Base-by-base conservation (phyloP, 2,113 vertebrate genomes). In the Heteronetta atricapilla region DNA sequence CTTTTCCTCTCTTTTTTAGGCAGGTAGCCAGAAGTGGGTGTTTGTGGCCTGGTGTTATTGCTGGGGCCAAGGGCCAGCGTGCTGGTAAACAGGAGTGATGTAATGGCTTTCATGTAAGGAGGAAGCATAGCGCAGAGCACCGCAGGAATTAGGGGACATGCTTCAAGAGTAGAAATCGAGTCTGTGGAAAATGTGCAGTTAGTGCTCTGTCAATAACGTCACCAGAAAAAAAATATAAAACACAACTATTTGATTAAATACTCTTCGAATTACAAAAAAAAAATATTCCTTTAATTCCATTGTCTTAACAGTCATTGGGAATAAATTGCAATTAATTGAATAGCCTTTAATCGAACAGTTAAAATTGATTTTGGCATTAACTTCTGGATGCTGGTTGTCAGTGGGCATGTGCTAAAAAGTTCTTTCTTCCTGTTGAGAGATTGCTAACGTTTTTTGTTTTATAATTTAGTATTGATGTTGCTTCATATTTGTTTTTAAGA, bases 401-500 rank as follows among this genome's bases (percentile, higher is more conserved):
- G 40, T 88, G 86, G 74, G 26, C 79, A 82, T 58, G 36, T 28
- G 15, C 75, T 82, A 81, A 81, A 77, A 81, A 26, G 56, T 18
- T n/a, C 19, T 70, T 66, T 91, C 73, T 92, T 93, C 68, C 86
- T 88, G 63, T 77, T 74, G 78, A 82, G 82, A 92, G 77, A 90
- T 68, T 3, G 9, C 42, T 76, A 53, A 48, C 12, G 3, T 48
- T 74, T 74, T 40, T 76, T 53, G 90, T 77, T 68, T 69, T 80
- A 60, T 72, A 82, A 81, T 96, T 95, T 95, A 92, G 14, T 90
- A 79, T 73, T 88, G 90, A 66, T 82, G 78, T 93, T 92, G 64
- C 84, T 97, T 97, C 93, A 81, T 95, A 83, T 96, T 89, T 97
- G 75, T 84, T 97, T 97, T 95, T 93, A 89, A 96, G 93, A 96